These are phyloP conservation scores for rat (Rattus norvegicus) DNA, from an alignment of 2,113 vertebrate species.

Conservation along the genomic window DNA sequence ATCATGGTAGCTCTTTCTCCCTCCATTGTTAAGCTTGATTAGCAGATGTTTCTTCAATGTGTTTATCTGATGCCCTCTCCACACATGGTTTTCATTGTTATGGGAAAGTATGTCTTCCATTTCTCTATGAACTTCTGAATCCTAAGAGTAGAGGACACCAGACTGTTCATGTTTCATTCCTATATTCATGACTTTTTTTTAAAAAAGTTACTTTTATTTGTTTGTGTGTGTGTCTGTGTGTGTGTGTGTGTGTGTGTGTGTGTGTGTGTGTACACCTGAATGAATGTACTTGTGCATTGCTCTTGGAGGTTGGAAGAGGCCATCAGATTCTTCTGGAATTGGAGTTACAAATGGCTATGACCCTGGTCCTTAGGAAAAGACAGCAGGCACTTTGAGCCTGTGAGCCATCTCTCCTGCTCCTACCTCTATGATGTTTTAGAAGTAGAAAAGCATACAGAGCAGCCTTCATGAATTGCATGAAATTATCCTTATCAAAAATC, in stretches of 20 bases:
- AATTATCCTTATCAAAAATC: background rate
- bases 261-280: background rate
- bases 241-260: background rate
- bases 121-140: background rate
- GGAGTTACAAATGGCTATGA: background rate
- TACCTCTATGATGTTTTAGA: background rate
- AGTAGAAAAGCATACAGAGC: background rate
- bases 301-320: background rate
- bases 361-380: background rate
- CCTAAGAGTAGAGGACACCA: background rate
- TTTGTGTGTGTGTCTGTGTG: background rate
- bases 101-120: background rate
- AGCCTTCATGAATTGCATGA: background rate
- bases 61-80: background rate
- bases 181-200: background rate
- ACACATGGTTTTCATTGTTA: background rate
- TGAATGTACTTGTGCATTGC: background rate
- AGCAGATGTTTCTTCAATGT: background rate
- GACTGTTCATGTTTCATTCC: background rate
- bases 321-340: background rate
- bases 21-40: background rate
- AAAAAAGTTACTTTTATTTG: background rate
- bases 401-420: background rate
- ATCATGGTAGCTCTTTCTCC: background rate
- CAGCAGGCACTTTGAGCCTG: background rate